Percentiles rank a stretch among this genome's conserved stretches.
Evolutionary conservation across 2,888 invertebrate species (phyloP).

Genomic region (Serripes groenlandicus): DNA sequence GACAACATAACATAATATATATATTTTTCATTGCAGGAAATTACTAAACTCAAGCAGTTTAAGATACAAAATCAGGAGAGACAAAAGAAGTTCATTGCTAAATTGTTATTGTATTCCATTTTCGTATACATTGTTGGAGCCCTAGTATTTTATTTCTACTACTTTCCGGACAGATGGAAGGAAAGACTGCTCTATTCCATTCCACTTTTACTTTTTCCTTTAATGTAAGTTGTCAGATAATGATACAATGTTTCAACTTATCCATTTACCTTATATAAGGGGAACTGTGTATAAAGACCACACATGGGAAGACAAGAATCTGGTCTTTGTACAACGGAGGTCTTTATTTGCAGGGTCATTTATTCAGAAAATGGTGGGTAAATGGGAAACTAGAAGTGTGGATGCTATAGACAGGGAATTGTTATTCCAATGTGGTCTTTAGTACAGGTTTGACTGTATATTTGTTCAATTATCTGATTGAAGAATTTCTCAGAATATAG

Average conservation of each 20-base stretch:
- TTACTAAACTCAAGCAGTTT: constrained; percentile 93
- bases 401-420: too few relatives aligned
- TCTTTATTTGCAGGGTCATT: too few relatives aligned
- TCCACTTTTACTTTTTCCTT: constrained; percentile 93
- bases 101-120: constrained; percentile 90
- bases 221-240: constrained; percentile 92
- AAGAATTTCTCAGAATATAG: too few relatives aligned
- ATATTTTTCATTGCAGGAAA: constrained; percentile 88
- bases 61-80: constrained; percentile 92
- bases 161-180: constrained; percentile 91
- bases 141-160: constrained; percentile 92
- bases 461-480: too few relatives aligned
- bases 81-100: constrained; percentile 93
- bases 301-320: background rate
- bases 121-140: constrained; percentile 90
- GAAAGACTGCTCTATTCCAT: constrained; percentile 92
- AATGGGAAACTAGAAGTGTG: too few relatives aligned
- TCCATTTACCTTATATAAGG: too few relatives aligned
- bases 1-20: too few relatives aligned
- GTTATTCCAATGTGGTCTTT: too few relatives aligned
- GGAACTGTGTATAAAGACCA: background rate
- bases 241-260: too few relatives aligned
- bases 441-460: too few relatives aligned
- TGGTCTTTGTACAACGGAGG: background rate
- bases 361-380: too few relatives aligned